phyloP scores from a whole-genome alignment of 2,888 invertebrate genomes.

The Pheosia gnoma region DNA sequence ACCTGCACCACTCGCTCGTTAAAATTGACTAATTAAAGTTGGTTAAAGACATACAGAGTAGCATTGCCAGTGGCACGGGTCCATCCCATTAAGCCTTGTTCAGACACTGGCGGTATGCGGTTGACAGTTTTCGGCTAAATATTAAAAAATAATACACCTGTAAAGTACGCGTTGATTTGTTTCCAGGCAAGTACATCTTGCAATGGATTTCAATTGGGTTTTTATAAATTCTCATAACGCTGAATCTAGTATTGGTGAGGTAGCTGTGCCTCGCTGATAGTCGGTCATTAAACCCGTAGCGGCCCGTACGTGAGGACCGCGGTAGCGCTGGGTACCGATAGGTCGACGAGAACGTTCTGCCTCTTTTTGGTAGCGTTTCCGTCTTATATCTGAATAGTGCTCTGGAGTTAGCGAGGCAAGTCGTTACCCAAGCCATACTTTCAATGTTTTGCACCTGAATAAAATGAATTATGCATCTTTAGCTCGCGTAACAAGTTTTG shows the following conservation, averaged over 20 bases:
- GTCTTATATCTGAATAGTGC: neutral
- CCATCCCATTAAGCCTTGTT: neutral
- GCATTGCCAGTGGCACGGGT: neutral
- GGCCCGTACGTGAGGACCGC: no score
- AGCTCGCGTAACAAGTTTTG: constrained; percentile 21
- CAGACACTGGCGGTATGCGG: neutral
- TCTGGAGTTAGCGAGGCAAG: constrained; percentile 17
- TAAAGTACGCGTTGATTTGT: no score
- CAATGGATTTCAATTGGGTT: no score
- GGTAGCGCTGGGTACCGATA: no score
- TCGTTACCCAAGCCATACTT: constrained; percentile 30
- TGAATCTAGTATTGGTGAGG: no score
- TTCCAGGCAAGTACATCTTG: no score
- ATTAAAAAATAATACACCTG: no score
- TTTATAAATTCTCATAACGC: no score
- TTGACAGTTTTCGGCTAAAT: neutral
- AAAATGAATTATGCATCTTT: constrained; percentile 33
- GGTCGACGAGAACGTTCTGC: no score
- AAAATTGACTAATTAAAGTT: neutral
- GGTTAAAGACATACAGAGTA: neutral
- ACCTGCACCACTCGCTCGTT: neutral
- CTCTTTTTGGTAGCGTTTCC: neutral
- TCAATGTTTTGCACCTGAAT: constrained; percentile 27
- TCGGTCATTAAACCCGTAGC: no score
- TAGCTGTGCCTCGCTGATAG: no score